A percentile compares a stretch with the other conserved stretches of the same genome.
Evolutionary conservation across 1,140 invertebrate species (phyloP).

Genomic region (Argopecten irradians): DNA sequence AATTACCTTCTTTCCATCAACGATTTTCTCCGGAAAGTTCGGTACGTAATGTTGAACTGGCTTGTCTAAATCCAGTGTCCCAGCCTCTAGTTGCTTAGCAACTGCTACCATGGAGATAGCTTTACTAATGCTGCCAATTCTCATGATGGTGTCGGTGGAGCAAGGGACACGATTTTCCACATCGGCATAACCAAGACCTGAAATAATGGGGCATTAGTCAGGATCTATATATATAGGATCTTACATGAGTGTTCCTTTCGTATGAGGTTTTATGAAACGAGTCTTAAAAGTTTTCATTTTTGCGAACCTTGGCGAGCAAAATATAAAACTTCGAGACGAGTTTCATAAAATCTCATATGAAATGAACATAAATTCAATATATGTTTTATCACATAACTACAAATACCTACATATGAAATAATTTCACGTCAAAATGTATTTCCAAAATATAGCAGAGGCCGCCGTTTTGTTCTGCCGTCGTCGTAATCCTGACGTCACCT

Average conservation of each 20-base stretch:
- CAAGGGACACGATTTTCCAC: constrained; percentile 80
- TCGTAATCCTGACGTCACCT: too few species aligned
- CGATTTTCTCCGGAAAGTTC: constrained; percentile 79
- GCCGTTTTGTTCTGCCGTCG: too few species aligned
- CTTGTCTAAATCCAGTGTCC: constrained; percentile 81
- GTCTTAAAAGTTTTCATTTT: too few species aligned
- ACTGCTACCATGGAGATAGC: constrained; percentile 80
- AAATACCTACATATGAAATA: too few species aligned
- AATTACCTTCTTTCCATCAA: constrained; percentile 69
- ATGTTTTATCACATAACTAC: neutral
- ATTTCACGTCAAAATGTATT: too few species aligned
- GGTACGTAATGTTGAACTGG: constrained; percentile 79
- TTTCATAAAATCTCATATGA: too few species aligned
- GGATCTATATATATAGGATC: too few species aligned
- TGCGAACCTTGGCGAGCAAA: too few species aligned
- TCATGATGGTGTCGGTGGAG: constrained; percentile 79
- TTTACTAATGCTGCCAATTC: constrained; percentile 84
- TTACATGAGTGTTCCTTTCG: too few species aligned
- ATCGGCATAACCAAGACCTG: constrained; percentile 81
- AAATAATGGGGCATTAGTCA: neutral
- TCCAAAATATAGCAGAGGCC: too few species aligned
- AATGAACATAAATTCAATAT: too few species aligned
- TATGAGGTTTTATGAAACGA: neutral
- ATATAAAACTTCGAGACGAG: too few species aligned
- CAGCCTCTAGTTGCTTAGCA: constrained; percentile 80